A percentile compares a stretch with the other conserved stretches of the same genome.
Conservation (phyloP, 2,113 vertebrate species). For the Atlantisia rogersi region DNA sequence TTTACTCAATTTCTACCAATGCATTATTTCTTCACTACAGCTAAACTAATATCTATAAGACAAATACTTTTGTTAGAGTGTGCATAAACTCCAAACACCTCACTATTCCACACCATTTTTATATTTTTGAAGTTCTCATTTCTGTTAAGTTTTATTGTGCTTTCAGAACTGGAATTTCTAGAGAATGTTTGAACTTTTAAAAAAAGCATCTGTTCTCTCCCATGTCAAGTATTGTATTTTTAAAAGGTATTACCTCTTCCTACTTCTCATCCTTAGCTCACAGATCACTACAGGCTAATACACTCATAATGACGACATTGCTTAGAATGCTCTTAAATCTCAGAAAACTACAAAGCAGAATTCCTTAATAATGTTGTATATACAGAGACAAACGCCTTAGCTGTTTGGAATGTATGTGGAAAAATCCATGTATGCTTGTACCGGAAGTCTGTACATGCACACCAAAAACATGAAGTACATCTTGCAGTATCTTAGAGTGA, state of each 20-base stretch:
- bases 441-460: not conserved
- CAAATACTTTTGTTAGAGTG: not conserved
- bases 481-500: not conserved
- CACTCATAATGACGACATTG: not conserved
- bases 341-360: not conserved
- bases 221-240: not conserved
- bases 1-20: not conserved
- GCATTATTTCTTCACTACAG: not conserved
- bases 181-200: not conserved
- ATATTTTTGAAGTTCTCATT: not conserved
- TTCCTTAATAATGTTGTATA: not conserved
- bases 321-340: not conserved
- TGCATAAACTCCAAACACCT: not conserved
- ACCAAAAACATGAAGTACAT: rapidly evolving
- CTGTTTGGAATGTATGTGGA: not conserved
- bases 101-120: not conserved
- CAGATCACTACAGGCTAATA: not conserved
- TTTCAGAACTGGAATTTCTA: not conserved
- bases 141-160: not conserved
- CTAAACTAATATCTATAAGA: not conserved
- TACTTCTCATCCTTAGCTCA: not conserved
- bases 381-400: not conserved
- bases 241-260: not conserved
- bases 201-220: rapidly evolving
- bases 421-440: not conserved